A percentile compares a stretch with the other conserved stretches of the same genome.
These are phyloP conservation scores for Mesorhabditis sp. DNA, from an alignment of 2,888 invertebrate species.

Conservation along the genomic window DNA sequence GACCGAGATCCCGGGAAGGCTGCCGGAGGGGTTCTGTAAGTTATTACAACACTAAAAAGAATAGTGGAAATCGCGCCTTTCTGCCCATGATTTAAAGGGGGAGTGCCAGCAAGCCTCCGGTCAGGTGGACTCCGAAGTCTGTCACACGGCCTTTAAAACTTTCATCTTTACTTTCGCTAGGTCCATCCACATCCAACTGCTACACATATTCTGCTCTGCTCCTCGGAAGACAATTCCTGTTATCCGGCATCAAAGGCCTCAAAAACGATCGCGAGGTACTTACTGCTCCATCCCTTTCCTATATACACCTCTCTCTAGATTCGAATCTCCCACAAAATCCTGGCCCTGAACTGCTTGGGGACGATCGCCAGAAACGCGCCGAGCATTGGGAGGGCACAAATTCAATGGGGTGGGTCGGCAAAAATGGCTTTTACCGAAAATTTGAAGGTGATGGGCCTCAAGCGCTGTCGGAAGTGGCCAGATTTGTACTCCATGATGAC, in stretches of 20 bases:
- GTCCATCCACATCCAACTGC: neutral
- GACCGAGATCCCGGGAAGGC: neutral
- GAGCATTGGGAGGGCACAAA: neutral
- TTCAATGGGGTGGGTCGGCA: neutral
- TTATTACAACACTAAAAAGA: neutral
- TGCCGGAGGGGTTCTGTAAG: slow-evolving; percentile 4
- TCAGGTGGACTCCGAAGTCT: no score
- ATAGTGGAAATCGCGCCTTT: no score
- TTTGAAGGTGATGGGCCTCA: slow-evolving; percentile 13
- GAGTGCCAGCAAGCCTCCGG: no score
- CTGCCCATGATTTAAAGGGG: no score
- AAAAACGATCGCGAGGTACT: slow-evolving; percentile 17
- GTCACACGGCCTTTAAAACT: no score
- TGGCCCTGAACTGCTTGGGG: slow-evolving; percentile 17
- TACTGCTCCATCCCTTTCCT: neutral
- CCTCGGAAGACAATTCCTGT: slow-evolving; percentile 12
- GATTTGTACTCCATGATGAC: slow-evolving; percentile 35
- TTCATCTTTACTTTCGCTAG: no score
- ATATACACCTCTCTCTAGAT: slow-evolving; percentile 9
- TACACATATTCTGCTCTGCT: slow-evolving; percentile 11
- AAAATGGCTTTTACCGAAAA: neutral
- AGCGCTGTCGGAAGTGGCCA: slow-evolving; percentile 21
- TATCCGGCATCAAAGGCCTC: slow-evolving; percentile 17
- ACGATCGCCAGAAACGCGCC: slow-evolving; percentile 9
- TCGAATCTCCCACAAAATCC: slow-evolving; percentile 18